Evolutionary conservation across 2,113 vertebrate species (phyloP).

Genomic region (Charina bottae): DNA sequence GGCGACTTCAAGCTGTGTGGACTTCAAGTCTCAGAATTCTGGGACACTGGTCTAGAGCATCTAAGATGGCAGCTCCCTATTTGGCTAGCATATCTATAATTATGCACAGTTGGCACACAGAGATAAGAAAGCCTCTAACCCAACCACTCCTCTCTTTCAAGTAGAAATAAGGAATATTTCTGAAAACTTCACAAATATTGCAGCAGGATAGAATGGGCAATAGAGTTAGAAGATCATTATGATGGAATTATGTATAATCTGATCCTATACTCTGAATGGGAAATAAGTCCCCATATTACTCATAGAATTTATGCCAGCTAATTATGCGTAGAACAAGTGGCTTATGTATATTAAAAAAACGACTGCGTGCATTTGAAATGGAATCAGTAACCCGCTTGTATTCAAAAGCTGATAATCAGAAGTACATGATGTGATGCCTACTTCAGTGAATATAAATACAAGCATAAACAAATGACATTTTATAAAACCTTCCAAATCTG

Average conservation of each 20-base stretch:
- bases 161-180: background rate
- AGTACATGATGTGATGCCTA: background rate
- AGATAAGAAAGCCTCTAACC: background rate
- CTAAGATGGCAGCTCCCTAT: background rate
- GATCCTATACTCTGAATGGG: background rate
- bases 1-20: too few relatives aligned
- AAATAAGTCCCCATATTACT: background rate
- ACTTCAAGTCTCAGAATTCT: too few relatives aligned
- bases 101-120: background rate
- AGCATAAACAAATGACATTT: background rate
- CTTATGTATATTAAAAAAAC: background rate
- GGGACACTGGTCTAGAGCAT: background rate
- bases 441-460: background rate
- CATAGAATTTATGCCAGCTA: background rate
- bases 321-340: background rate
- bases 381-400: background rate
- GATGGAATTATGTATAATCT: background rate
- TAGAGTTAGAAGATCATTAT: background rate
- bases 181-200: background rate
- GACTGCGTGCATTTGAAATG: background rate
- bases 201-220: background rate
- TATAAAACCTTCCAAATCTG: background rate
- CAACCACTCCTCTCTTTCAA: background rate
- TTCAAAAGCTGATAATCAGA: background rate
- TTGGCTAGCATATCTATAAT: background rate